Base-by-base conservation (phyloP, 2,888 invertebrate genomes). In the Zaprionus obscuricornis region DNA sequence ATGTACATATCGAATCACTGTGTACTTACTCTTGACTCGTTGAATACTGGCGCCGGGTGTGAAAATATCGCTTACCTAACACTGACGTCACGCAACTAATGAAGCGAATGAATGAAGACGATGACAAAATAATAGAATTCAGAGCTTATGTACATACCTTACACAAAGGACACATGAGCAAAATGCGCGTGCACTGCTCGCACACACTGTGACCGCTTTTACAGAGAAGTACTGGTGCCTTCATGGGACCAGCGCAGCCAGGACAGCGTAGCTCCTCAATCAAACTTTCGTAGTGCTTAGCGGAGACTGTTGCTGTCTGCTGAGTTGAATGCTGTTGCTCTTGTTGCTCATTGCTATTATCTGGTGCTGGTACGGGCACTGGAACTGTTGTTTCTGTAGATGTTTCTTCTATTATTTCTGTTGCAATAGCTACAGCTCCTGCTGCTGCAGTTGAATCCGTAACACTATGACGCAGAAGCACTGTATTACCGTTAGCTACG, bases 221-320 rank as follows among this genome's bases (percentile, higher is more conserved):
- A 69, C 90, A 90, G 20, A 90, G 77, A 46, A 84, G 65, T 5
- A 90, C 87, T 1, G 90, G 90, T 5, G 89, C 78, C 54, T 85
- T 87, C 88, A 90, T 89, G 33, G 90, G 89, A 10, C 75, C 83
- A 1, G 89, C 88, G 56, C 90, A 90, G 27, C 90, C 90, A 2
- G 90, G 90, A 74, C 90, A 90, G 33, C 89, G 87, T 4, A 90
- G 66, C 57, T 90, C 90, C 55, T 89, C 89, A 18, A 90, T 85
- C 10, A 90, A 56, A 5, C 88, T 86, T 65, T 90, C 90, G 50
- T 90, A 90, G 46, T 89, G 89, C 16, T 66, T 66, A 1, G 59
- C 62, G 3, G 79, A 73, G 0, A 72, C 16, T n/a, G 57, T 36
- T 1, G 58, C 43, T 2, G 59, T 40, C 22, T 26, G 13, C 0